Percentiles rank a stretch among this genome's conserved stretches.
Evolutionary conservation across 1,140 invertebrate species (phyloP).

Genomic region (Leptinotarsa defecta): DNA sequence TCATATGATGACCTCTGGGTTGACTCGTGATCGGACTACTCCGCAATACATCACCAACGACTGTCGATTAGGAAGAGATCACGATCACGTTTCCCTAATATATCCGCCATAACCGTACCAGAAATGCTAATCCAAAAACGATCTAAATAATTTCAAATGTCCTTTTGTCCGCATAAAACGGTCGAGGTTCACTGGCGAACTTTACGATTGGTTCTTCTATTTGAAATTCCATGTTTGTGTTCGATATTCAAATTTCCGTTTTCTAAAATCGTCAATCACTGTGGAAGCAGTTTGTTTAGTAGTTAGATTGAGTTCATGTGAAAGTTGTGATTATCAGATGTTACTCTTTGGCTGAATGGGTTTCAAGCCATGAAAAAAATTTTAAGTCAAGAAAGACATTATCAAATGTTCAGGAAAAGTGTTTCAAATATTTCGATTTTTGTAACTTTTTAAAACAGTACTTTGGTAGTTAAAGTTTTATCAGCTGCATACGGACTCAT

Average conservation of each 20-base stretch:
- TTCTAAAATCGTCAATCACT: slow-evolving; percentile 2
- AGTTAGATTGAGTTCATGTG: background rate
- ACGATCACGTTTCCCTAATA: slow-evolving; percentile 19
- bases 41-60: slow-evolving; percentile 7
- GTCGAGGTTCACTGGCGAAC: background rate
- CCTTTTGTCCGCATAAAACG: background rate
- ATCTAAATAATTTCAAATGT: slow-evolving; percentile 21
- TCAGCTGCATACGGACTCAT: too few species aligned
- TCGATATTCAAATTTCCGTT: background rate
- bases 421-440: too few species aligned
- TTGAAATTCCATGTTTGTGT: background rate
- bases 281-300: background rate
- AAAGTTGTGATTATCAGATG: background rate
- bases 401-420: too few species aligned
- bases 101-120: slow-evolving; percentile 16
- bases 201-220: background rate
- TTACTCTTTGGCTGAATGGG: background rate
- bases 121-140: slow-evolving; percentile 16
- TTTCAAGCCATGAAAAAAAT: too few species aligned
- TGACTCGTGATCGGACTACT: slow-evolving; percentile 13
- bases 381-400: too few species aligned
- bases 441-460: too few species aligned
- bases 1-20: slow-evolving; percentile 12
- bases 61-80: slow-evolving; percentile 10
- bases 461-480: too few species aligned